A percentile compares a stretch with the other conserved stretches of the same genome.
These are phyloP conservation scores for Leiothrix lutea DNA, from an alignment of 2,113 vertebrate genomes.

Conservation along the genomic window DNA sequence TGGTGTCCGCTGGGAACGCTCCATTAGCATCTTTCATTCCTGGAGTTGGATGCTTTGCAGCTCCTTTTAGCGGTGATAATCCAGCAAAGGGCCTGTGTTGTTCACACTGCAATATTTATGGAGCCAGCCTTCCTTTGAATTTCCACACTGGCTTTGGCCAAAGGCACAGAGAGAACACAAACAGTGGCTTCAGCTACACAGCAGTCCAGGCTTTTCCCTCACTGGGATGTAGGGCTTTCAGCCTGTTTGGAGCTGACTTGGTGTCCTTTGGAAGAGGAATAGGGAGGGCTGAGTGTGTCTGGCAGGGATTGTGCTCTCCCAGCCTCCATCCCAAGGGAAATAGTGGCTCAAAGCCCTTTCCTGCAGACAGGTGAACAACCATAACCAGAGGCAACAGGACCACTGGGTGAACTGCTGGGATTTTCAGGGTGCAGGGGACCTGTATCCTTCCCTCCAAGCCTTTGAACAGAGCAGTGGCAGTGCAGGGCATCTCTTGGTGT, in stretches of 20 bases:
- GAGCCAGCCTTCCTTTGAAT: slow-evolving; percentile 38
- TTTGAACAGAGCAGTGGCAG: neutral
- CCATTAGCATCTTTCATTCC: slow-evolving; percentile 57
- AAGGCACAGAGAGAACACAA: neutral
- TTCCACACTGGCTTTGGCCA: neutral
- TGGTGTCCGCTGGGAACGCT: slow-evolving; percentile 4
- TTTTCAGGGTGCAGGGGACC: neutral
- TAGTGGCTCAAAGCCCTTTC: neutral
- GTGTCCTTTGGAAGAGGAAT: neutral
- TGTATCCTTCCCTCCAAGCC: neutral
- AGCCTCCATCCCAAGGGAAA: neutral
- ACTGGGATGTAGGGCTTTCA: neutral
- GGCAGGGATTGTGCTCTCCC: neutral
- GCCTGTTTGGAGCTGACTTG: neutral
- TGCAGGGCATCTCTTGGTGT: neutral
- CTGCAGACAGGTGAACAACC: neutral
- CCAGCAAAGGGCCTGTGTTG: slow-evolving; percentile 49
- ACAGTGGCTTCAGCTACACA: neutral
- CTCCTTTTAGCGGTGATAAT: slow-evolving; percentile 46
- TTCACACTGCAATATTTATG: slow-evolving; percentile 49
- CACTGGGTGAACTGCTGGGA: neutral
- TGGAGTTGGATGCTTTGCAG: slow-evolving; percentile 39
- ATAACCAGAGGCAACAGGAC: neutral
- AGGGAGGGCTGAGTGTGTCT: neutral
- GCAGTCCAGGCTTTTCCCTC: neutral